Percentiles rank a stretch among this genome's conserved stretches.
Evolutionary conservation across 2,797 vertebrate species (phyloP).

Genomic region (Linurgus olivaceus): DNA sequence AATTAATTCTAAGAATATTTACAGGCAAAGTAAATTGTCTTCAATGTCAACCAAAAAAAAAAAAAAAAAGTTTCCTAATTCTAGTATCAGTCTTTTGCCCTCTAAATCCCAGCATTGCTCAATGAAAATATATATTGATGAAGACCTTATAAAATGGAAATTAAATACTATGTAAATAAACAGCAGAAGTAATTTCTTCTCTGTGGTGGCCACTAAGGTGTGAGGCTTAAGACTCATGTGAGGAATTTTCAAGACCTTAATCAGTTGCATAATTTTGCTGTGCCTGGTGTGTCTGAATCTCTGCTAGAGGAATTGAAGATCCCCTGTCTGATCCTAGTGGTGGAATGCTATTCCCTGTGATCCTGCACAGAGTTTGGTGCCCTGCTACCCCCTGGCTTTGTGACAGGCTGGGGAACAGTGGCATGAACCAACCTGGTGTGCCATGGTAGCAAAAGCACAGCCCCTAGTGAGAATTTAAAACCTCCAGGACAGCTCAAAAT

Average conservation of each 20-base stretch:
- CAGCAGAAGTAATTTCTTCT: not conserved
- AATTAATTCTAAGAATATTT: not conserved
- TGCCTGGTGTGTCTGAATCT: not conserved
- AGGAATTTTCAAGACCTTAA: not conserved
- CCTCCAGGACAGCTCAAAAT: not conserved
- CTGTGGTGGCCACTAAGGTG: accelerated
- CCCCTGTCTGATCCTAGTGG: accelerated
- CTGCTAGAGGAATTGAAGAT: not conserved
- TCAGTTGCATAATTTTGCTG: not conserved
- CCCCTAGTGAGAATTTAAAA: not conserved
- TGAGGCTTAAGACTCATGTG: not conserved
- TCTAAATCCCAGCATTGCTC: not conserved
- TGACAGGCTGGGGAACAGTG: not conserved
- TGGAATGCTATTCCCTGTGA: not conserved
- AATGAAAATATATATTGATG: not conserved
- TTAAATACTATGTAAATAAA: accelerated
- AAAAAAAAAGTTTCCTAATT: not conserved
- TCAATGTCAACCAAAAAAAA: not conserved
- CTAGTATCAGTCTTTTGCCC: not conserved
- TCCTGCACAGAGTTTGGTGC: not conserved
- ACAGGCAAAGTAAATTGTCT: not conserved
- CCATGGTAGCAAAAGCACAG: not conserved
- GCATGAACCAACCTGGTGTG: accelerated
- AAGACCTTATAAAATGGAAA: not conserved
- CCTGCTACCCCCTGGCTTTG: not conserved